Percentiles rank a stretch among this genome's conserved stretches.
Evolutionary conservation across 2,113 vertebrate genomes (phyloP).

Genomic region (Meleagris gallopavo): DNA sequence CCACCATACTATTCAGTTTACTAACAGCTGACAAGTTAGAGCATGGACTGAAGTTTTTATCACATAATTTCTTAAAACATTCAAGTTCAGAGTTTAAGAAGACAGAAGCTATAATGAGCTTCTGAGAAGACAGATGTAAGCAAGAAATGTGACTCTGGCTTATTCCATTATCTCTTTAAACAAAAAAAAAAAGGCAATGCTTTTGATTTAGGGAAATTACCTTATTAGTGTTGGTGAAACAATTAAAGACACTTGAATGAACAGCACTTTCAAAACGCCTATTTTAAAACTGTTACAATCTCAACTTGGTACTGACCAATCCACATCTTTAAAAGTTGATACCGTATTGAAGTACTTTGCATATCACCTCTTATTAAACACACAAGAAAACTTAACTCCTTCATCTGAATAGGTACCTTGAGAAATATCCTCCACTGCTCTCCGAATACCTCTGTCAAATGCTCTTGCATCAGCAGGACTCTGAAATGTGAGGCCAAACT

Average conservation of each 20-base stretch:
- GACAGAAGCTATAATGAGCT: background rate
- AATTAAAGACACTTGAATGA: background rate
- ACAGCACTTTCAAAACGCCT: background rate
- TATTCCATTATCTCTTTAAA: background rate
- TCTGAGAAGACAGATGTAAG: background rate
- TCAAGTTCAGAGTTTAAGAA: background rate
- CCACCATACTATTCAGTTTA: background rate
- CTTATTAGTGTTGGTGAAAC: background rate
- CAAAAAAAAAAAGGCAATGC: background rate
- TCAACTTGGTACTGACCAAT: background rate
- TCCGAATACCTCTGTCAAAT: conserved; percentile 96
- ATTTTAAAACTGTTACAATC: background rate
- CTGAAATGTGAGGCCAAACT: conserved; percentile 99
- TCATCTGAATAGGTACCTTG: conserved; percentile 83
- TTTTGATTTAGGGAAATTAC: background rate
- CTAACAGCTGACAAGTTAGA: background rate
- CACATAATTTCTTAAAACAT: background rate
- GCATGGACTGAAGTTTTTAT: background rate
- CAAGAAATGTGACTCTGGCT: background rate
- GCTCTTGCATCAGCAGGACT: conserved; percentile 97
- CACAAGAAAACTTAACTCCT: background rate
- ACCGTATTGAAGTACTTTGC: background rate
- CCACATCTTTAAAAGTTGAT: background rate
- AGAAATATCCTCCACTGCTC: conserved; percentile 95
- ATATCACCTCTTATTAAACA: background rate